Evolutionary conservation across 2,797 vertebrate species (phyloP), one percentile per base, ranked within the genome.

Genomic region (Mionectes olivaceus): DNA sequence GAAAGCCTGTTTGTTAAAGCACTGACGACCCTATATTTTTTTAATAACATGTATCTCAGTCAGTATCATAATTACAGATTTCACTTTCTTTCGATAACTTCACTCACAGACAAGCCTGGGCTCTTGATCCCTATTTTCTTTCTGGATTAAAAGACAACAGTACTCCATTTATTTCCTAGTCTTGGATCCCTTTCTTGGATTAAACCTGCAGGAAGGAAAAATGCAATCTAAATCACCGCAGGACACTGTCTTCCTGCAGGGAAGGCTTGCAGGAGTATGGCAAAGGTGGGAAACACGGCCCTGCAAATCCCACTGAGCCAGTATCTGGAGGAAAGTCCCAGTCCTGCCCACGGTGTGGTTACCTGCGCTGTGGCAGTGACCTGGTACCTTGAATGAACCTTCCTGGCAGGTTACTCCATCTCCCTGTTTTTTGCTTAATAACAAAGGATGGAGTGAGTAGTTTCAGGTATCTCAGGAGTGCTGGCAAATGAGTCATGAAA

Each of bases 401-500:
- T 77, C 61, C 70, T 53, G 56, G n/a, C 19, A 74, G 68, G 30
- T 63, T 91, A 65, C 71, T 65, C 67, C 50, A 28, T 61, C 28
- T 79, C 39, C 59, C 53, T 75, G 2, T 60, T n/a, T 89, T 83
- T 94, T 75, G 49, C 75, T 87, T 95, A 81, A 68, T 50, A 93
- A 82, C 91, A 92, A 87, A 83, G 64, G 74, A 97, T 67, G 55
- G 43, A 95, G 75, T 13, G 28, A 88, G 59, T 78, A 74, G 86
- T 94, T 92, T 95, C 64, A 67, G 69, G 64, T 94, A 63, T 81
- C 67, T 96, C 71, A 43, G 57, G 87, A 86, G 63, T 19, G 57
- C 53, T 88, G 80, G 69, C 49, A 93, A 94, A 90, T 69, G 70
- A 97, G 69, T 93, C 78, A 76, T 77, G 83, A 96, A 97, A 95